These are phyloP conservation scores for Phyllotreta striolata DNA, from an alignment of 2,888 invertebrate species.

Conservation along the genomic window DNA sequence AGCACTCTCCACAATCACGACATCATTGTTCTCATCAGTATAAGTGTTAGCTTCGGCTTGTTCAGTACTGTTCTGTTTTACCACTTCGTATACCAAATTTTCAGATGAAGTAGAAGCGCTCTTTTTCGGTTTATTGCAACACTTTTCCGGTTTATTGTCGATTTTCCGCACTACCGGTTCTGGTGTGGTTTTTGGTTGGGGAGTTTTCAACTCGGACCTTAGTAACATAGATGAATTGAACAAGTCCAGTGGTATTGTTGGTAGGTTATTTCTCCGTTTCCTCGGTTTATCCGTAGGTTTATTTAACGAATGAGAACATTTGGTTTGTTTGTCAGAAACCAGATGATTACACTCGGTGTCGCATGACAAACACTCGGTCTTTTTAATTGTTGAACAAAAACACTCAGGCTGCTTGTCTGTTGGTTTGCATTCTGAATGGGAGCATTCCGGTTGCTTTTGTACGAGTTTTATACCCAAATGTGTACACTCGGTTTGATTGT, in stretches of 20 bases:
- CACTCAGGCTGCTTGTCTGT: too few species aligned
- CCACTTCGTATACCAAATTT: constrained; percentile 35
- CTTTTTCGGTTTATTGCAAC: constrained; percentile 7
- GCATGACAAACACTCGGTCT: too few species aligned
- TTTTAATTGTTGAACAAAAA: too few species aligned
- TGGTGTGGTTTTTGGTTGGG: constrained; percentile 24
- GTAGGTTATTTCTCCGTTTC: constrained; percentile 32
- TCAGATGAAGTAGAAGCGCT: constrained; percentile 13
- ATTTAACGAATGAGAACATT: background rate
- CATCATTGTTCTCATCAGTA: constrained; percentile 7
- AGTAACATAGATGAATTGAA: constrained; percentile 39
- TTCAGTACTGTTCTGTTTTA: constrained; percentile 13
- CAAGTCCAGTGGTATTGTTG: constrained; percentile 38
- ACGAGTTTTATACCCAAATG: too few species aligned
- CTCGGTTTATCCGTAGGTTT: constrained; percentile 29
- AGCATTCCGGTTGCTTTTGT: too few species aligned
- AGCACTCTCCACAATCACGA: constrained; percentile 27
- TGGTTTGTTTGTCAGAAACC: background rate
- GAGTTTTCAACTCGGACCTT: constrained; percentile 31
- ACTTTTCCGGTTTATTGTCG: constrained; percentile 15
- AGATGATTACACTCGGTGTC: background rate
- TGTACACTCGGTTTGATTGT: too few species aligned
- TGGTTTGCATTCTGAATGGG: too few species aligned
- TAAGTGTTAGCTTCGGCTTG: constrained; percentile 1
- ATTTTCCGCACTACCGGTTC: constrained; percentile 1